These are phyloP conservation scores for Leptinotarsa rubiginosa DNA, from an alignment of 2,888 invertebrate genomes.

Conservation along the genomic window DNA sequence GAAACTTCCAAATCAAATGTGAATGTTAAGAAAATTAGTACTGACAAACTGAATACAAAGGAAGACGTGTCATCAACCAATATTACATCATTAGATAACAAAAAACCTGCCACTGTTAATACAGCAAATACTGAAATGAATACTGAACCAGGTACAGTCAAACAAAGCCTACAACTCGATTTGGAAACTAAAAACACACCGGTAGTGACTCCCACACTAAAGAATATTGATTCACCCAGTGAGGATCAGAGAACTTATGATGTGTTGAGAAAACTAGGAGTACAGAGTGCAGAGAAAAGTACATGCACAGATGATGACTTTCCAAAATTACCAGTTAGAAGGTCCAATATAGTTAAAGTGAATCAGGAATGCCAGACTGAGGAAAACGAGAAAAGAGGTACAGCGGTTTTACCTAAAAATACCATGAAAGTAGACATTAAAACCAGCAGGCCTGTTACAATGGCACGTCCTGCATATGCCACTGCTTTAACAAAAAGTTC, in stretches of 20 bases:
- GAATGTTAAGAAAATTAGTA: slow-evolving; percentile 23
- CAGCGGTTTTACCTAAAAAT: slow-evolving; percentile 18
- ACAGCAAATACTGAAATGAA: slow-evolving; percentile 30
- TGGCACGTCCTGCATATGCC: slow-evolving; percentile 65
- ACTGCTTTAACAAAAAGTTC: slow-evolving; percentile 65
- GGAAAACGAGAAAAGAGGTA: slow-evolving; percentile 56
- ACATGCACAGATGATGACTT: slow-evolving; percentile 64
- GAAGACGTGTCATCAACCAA: slow-evolving; percentile 18
- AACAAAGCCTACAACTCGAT: slow-evolving; percentile 42
- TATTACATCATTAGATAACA: neutral
- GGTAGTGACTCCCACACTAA: slow-evolving; percentile 22
- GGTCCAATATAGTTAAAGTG: slow-evolving; percentile 59
- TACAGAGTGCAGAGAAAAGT: slow-evolving; percentile 63
- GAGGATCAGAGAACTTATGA: slow-evolving; percentile 66
- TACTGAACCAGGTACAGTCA: slow-evolving; percentile 2
- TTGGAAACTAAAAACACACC: slow-evolving; percentile 38
- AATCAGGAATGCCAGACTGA: slow-evolving; percentile 64
- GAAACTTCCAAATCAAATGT: slow-evolving; percentile 17
- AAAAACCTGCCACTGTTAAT: slow-evolving; percentile 10
- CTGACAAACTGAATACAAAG: slow-evolving; percentile 29
- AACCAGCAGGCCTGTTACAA: slow-evolving; percentile 47
- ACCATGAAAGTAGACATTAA: slow-evolving; percentile 49
- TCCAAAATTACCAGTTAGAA: slow-evolving; percentile 58
- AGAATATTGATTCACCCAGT: slow-evolving; percentile 63
- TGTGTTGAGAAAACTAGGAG: slow-evolving; percentile 61